Evolutionary conservation across 1,140 invertebrate genomes (phyloP), one percentile per base, ranked within the genome.

Genomic region (Hylaeus anthracinus): DNA sequence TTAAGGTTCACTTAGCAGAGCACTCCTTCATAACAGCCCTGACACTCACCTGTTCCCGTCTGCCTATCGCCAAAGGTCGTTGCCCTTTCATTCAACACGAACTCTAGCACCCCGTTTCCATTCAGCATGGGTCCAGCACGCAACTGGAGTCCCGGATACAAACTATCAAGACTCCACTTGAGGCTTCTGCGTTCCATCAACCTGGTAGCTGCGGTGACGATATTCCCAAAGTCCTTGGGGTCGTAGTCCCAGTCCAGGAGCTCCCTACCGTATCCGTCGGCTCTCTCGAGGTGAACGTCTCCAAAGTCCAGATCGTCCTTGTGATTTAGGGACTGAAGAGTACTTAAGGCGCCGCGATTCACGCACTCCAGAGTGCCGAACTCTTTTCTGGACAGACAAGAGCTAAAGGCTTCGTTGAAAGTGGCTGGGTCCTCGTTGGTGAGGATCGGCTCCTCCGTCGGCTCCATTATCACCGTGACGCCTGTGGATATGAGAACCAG

Each of bases 101-200:
- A 97, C 88, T 97, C 96, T n/a, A 97, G 91, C 45, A 96, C 91
- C 55, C 96, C 96, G 73, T 94, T 90, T 82, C 94, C 90, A 92
- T 95, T 92, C 1, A 94, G 81, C 72, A 93, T 95, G 51, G 96
- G 96, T 9, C 96, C 96, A 63, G 97, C 95, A 71, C 94, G 94
- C 94, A 97, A 95, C 61, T 94, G 94, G 8, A 97, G 86, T 5
- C 96, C 96, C 0, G 96, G 96, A 90, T 97, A 96, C 2, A 97
- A 48, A 9, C 89, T 93, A 77, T 95, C 94, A 88, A 97, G 93
- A 77, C 96, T 95, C 96, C 96, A 97, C 84, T 95, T 95, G 69
- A 97, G 87, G 53, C 95, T 95, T n/a, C 96, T 93, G 76, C 95
- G 94, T 39, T 96, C 95, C 86, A 97, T 95, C 15, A 97, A 90